phyloP scores from a whole-genome alignment of 2,797 vertebrate species.

The Coregonus ussuriensis region DNA sequence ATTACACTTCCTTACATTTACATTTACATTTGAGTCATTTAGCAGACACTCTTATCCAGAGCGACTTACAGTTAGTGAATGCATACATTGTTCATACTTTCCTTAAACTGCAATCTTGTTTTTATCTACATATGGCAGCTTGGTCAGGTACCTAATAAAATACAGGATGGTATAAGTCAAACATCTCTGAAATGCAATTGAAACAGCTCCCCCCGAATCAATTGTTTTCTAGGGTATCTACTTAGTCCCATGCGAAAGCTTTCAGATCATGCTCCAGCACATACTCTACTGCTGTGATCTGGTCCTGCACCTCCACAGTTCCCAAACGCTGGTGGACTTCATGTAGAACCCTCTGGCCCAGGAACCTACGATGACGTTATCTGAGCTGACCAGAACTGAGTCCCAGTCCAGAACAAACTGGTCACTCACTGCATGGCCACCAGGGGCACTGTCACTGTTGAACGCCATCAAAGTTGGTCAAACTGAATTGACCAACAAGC shows the following conservation, averaged over 20 bases:
- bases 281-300: constrained; percentile 35
- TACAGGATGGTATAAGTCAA: constrained; percentile 2
- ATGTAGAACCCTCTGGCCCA: constrained; percentile 44
- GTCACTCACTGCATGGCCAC: constrained; percentile 39
- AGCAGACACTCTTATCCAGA: no score
- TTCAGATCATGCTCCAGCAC: background rate
- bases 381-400: constrained; percentile 47
- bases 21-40: no score
- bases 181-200: background rate
- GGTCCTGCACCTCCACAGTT: constrained; percentile 41
- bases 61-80: no score
- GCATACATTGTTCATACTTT: constrained; percentile 36
- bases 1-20: constrained; percentile 40
- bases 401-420: constrained; percentile 45
- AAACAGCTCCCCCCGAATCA: no score
- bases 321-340: constrained; percentile 43
- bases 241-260: no score
- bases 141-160: constrained; percentile 60
- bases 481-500: background rate
- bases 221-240: no score
- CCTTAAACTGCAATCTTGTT: constrained; percentile 72
- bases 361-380: constrained; percentile 37
- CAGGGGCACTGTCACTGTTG: constrained; percentile 44
- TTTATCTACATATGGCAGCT: constrained; percentile 65
- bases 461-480: background rate